Conservation (phyloP, 1,140 invertebrate genomes). For the Euborellia annulipes region DNA sequence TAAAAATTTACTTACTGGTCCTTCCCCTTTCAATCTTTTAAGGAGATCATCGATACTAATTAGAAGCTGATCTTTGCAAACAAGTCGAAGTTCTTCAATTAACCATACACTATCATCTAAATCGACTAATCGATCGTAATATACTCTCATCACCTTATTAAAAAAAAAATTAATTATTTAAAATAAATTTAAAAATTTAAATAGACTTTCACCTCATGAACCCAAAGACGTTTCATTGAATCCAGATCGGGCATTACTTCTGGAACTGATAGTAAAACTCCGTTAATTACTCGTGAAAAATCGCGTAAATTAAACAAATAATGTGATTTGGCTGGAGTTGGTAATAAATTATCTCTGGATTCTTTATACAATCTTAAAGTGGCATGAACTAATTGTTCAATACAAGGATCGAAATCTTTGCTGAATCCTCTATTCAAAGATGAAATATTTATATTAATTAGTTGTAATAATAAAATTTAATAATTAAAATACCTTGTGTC, state of each 20-base stretch:
- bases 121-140: constrained; percentile 82
- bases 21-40: neutral
- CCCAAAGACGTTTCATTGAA: constrained; percentile 83
- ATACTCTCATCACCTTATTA: constrained; percentile 51
- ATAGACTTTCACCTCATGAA: constrained; percentile 58
- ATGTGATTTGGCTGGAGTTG: constrained; percentile 81
- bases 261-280: constrained; percentile 79
- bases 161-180: neutral
- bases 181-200: too few species aligned
- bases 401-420: constrained; percentile 87
- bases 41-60: neutral
- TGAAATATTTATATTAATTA: neutral
- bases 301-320: constrained; percentile 92
- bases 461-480: neutral
- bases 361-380: constrained; percentile 79
- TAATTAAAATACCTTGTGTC: constrained; percentile 62
- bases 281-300: constrained; percentile 85
- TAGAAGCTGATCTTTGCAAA: constrained; percentile 27
- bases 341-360: constrained; percentile 64
- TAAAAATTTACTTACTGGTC: too few species aligned
- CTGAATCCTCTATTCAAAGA: constrained; percentile 57
- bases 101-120: constrained; percentile 69
- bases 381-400: constrained; percentile 72
- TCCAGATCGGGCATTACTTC: constrained; percentile 78
- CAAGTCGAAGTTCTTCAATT: constrained; percentile 34